phyloP scores from a whole-genome alignment of 2,113 vertebrate species.

The Macquaria ambigua region DNA sequence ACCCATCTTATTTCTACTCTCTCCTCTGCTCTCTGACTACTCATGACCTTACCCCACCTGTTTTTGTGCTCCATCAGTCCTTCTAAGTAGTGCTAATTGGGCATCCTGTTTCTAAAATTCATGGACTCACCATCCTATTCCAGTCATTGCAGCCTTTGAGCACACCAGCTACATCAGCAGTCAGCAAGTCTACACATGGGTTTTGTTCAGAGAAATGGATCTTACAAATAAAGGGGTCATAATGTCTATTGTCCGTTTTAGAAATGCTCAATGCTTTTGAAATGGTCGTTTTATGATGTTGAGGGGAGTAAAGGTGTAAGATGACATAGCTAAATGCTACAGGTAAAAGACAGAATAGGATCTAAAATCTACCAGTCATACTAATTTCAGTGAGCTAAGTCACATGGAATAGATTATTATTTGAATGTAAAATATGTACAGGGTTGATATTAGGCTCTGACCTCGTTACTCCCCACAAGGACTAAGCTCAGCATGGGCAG shows the following conservation, averaged over 20 bases:
- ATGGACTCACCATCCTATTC: constrained; percentile 16
- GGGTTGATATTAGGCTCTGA: neutral
- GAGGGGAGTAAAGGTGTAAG: neutral
- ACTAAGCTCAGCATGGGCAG: neutral
- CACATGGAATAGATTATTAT: neutral
- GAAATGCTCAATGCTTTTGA: neutral
- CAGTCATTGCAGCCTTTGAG: constrained; percentile 10
- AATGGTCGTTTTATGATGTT: neutral
- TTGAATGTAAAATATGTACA: neutral
- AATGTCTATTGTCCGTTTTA: neutral
- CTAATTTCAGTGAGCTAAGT: neutral
- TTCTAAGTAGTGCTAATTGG: constrained; percentile 52
- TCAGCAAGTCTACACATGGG: neutral
- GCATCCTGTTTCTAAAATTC: constrained; percentile 19
- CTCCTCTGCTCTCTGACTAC: constrained; percentile 28
- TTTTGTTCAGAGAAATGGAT: neutral
- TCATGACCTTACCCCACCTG: constrained; percentile 28
- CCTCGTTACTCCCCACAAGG: neutral
- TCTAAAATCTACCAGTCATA: neutral
- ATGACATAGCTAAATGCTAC: too few species aligned
- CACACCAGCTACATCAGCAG: neutral
- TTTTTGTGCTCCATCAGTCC: constrained; percentile 49
- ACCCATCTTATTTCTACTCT: constrained; percentile 27
- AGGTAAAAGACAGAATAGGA: neutral
- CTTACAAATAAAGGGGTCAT: neutral